Evolutionary conservation across 2,888 invertebrate genomes (phyloP), one percentile per base, ranked within the genome.

Genomic region (Cheilosia impressa): DNA sequence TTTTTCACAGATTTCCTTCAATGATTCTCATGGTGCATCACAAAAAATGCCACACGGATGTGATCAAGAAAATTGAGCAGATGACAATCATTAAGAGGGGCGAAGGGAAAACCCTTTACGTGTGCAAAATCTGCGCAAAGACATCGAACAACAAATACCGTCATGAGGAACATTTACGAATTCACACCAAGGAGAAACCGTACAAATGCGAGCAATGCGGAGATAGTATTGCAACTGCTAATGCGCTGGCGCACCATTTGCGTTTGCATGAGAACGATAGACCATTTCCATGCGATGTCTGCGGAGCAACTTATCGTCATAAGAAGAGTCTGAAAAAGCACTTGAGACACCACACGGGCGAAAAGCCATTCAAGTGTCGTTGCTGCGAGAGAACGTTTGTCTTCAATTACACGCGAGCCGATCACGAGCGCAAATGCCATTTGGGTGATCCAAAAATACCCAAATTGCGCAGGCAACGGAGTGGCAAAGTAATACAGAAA

Each of bases 41-140:
- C 41, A 79, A 79, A 34, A 87, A 77, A 57, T 57, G 76, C 4
- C 87, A 87, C 69, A 71, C 76, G 17, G 87, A 87, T 27, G 79
- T 77, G 6, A 82, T 87, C n/a, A 80, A 87, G 65, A 79, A 80
- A 22, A 71, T 87, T 2, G 82, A 87, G 34, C 69, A 80, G 41
- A 87, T 87, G 69, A 87, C 87, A 50, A 66, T 87, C n/a, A 73
- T 87, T 13, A 52, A 87, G 6, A 68, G 73, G 22, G 50, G 57
- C 1, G 55, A 60, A 4, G 73, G 69, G 3, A 87, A 87, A 52
- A 72, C 68, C 3, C 24, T 43, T n/a, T 87, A 87, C 45, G 76
- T 82, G 0, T 87, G 87, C 65, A 87, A 87, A 52, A 60, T 79
- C n/a, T 87, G 87, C 34, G 73, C 82, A 6, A 87, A 83, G 52